phyloP scores from a whole-genome alignment of 2,797 vertebrate genomes.

The Peromyscus aztecus region DNA sequence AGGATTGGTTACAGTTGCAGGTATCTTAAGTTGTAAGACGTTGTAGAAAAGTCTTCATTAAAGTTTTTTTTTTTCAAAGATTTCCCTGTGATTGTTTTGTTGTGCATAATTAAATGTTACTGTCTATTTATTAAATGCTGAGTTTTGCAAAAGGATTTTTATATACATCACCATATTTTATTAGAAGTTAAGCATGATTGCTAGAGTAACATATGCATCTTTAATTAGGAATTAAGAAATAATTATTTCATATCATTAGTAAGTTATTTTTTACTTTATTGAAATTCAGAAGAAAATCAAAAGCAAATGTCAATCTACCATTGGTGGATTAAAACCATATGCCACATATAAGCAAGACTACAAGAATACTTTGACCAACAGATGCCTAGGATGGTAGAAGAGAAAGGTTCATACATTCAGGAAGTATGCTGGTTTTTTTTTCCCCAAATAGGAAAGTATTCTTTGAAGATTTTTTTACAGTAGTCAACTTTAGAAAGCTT shows the following conservation, averaged over 20 bases:
- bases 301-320: background rate
- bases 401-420: background rate
- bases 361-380: background rate
- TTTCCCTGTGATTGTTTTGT: background rate
- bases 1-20: background rate
- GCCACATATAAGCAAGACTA: background rate
- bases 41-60: background rate
- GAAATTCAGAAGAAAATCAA: background rate
- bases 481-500: background rate
- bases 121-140: background rate
- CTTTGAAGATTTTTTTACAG: background rate
- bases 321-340: background rate
- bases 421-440: background rate
- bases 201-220: background rate
- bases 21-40: background rate
- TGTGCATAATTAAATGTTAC: background rate
- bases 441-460: background rate
- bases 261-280: slow-evolving; percentile 6
- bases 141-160: background rate
- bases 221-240: slow-evolving; percentile 23
- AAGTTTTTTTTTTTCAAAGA: background rate
- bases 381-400: background rate
- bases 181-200: slow-evolving; percentile 8
- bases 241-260: background rate
- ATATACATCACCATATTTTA: background rate